Conservation (phyloP, 2,113 vertebrate species). For the Psilopsiagon aymara region DNA sequence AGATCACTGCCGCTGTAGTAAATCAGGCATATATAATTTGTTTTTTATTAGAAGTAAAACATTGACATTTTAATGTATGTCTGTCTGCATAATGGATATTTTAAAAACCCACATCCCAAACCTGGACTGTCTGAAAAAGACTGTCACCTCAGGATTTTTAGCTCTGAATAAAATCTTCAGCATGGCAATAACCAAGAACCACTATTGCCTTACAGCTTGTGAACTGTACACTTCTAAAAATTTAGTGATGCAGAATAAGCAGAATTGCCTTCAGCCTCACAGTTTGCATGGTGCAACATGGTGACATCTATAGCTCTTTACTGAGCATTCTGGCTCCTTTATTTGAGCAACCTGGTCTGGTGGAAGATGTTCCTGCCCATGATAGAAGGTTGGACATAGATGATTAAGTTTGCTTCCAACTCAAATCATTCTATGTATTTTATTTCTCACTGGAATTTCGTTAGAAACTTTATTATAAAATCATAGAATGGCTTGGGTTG, state of each 20-base stretch:
- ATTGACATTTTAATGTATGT: not conserved
- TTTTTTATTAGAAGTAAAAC: not conserved
- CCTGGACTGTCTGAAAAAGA: not conserved
- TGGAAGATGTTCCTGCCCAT: not conserved
- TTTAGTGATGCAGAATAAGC: not conserved
- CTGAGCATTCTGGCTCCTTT: not conserved
- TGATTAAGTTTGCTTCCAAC: not conserved
- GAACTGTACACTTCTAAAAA: not conserved
- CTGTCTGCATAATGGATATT: not conserved
- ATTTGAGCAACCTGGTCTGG: not conserved
- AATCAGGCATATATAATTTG: not conserved
- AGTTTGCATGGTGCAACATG: not conserved
- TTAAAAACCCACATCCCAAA: not conserved
- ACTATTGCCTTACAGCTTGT: not conserved
- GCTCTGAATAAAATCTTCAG: not conserved
- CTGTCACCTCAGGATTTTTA: fast-evolving
- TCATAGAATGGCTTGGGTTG: not conserved
- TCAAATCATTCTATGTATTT: not conserved
- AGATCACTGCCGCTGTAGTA: conserved; percentile 85
- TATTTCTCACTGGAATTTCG: not conserved
- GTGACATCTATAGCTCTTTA: not conserved
- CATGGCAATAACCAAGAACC: not conserved
- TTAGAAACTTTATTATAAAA: not conserved
- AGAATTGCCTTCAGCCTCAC: not conserved
- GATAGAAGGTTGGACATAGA: not conserved